phyloP scores from a whole-genome alignment of 2,797 vertebrate species.

The Rhadinocentrus ornatus region DNA sequence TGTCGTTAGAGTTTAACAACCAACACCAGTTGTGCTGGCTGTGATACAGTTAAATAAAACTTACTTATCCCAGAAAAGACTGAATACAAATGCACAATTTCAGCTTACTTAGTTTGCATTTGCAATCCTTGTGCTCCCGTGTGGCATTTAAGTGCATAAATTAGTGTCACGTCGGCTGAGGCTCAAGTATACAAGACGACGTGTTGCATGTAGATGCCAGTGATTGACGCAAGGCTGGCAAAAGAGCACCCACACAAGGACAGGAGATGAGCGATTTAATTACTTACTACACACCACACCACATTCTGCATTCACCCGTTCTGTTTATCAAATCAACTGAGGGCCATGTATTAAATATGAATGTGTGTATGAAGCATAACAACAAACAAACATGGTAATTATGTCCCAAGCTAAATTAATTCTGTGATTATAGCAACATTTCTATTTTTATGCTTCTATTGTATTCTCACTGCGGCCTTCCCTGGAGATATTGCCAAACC shows the following conservation, averaged over 20 bases:
- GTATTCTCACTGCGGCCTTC: constrained; percentile 58
- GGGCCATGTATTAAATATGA: constrained; percentile 83
- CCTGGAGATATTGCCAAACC: constrained; percentile 65
- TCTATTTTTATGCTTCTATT: constrained; percentile 76
- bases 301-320: constrained; percentile 71
- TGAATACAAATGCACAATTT: constrained; percentile 68
- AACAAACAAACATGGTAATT: constrained; percentile 86
- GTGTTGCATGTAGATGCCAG: constrained; percentile 75
- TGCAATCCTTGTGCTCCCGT: constrained; percentile 67
- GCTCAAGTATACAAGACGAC: constrained; percentile 72
- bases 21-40: constrained; percentile 3
- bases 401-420: constrained; percentile 86
- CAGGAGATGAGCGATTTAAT: constrained; percentile 82
- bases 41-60: constrained; percentile 58
- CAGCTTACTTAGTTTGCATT: constrained; percentile 72
- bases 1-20: constrained; percentile 6
- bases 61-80: constrained; percentile 54
- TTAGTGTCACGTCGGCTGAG: constrained; percentile 76
- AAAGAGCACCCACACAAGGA: constrained; percentile 72
- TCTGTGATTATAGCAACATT: constrained; percentile 79
- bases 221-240: constrained; percentile 79
- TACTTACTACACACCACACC: constrained; percentile 70
- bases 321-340: constrained; percentile 81
- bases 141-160: constrained; percentile 84
- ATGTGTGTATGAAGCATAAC: constrained; percentile 79